Conservation (phyloP, 1,140 invertebrate species). For the Papilio polytes region DNA sequence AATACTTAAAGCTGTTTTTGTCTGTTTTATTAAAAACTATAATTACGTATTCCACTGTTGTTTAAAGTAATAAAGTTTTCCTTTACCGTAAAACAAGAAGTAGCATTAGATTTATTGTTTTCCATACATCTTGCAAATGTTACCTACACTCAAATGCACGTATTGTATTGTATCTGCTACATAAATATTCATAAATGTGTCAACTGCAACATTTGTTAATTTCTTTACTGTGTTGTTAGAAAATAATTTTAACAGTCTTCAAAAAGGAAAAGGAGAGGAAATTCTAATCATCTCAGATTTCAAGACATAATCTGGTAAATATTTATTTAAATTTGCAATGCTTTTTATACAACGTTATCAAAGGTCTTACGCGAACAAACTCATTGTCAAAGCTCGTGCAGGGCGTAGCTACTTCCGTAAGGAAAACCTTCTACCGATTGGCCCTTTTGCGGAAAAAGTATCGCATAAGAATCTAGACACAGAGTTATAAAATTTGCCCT, state of each 20-base stretch:
- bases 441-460: slow-evolving; percentile 36
- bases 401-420: slow-evolving; percentile 48
- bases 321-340: neutral
- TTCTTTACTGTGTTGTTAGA: neutral
- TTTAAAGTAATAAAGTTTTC: neutral
- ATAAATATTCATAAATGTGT: neutral
- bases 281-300: neutral
- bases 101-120: neutral
- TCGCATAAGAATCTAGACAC: neutral
- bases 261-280: neutral
- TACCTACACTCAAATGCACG: neutral
- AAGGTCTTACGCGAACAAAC: slow-evolving; percentile 9
- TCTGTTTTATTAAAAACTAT: neutral
- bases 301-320: neutral
- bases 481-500: slow-evolving; percentile 5
- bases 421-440: slow-evolving; percentile 60
- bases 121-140: neutral
- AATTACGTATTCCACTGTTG: neutral
- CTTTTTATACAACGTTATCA: neutral
- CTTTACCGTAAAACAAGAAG: neutral
- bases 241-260: neutral
- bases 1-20: neutral
- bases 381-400: slow-evolving; percentile 36
- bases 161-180: neutral
- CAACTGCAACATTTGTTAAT: neutral